Conservation (phyloP, 2,888 invertebrate species). For the Agonum fuliginosum region DNA sequence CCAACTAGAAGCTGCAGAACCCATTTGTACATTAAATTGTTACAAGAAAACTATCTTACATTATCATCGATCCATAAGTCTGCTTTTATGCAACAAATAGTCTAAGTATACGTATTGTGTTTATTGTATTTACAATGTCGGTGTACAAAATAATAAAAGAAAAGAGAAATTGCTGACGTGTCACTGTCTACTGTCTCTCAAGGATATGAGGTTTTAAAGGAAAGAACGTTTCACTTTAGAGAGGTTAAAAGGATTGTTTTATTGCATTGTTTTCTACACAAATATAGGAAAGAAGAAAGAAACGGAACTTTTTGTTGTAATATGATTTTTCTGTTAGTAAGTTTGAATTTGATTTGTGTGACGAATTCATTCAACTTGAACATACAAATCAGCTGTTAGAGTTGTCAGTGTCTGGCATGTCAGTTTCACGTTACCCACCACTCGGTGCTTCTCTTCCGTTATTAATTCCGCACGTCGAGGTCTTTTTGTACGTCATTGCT, state of each 20-base stretch:
- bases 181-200: conserved; percentile 8
- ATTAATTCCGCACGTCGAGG: conserved; percentile 25
- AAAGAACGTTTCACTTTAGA: conserved; percentile 40
- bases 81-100: no score
- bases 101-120: no score
- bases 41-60: no score
- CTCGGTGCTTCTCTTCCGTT: conserved; percentile 31
- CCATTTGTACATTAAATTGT: no score
- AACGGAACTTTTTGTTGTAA: neutral
- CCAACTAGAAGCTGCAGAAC: no score
- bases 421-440: neutral
- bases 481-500: conserved; percentile 39
- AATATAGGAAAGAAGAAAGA: no score
- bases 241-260: neutral
- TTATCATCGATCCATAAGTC: no score
- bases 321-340: neutral
- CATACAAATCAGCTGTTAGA: conserved; percentile 37
- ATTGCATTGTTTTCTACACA: neutral
- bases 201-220: conserved; percentile 47
- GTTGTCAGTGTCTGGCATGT: conserved; percentile 19
- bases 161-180: conserved; percentile 46
- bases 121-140: no score
- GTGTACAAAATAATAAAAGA: no score
- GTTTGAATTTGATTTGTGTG: neutral
- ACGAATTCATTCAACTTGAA: conserved; percentile 22